A percentile compares a stretch with the other conserved stretches of the same genome.
Conservation (phyloP, 2,113 vertebrate genomes). For the Xiphophorus couchianus region DNA sequence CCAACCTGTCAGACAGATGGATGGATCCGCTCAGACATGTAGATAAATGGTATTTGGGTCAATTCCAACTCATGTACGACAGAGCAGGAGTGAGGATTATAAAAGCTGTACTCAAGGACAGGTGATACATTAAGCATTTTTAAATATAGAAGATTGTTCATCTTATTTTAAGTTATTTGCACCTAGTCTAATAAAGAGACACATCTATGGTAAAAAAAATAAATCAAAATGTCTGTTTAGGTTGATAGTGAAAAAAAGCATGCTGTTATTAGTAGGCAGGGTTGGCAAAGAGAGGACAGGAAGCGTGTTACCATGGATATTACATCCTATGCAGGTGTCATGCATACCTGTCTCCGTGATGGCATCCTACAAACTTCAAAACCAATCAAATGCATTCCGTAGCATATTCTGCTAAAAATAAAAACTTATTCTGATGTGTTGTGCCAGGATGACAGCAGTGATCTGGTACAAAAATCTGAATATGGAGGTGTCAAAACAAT, state of each 20-base stretch:
- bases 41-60: background rate
- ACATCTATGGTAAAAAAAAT: background rate
- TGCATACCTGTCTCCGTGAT: slow-evolving; percentile 23
- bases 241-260: slow-evolving; percentile 31
- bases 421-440: slow-evolving; percentile 17
- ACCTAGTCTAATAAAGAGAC: background rate
- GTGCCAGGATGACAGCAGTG: slow-evolving; percentile 10
- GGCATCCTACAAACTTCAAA: slow-evolving; percentile 22
- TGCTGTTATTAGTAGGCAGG: slow-evolving; percentile 60
- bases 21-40: background rate
- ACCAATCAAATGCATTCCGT: slow-evolving; percentile 6
- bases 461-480: slow-evolving; percentile 19
- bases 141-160: background rate
- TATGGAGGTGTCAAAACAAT: slow-evolving; percentile 10
- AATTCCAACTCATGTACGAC: background rate
- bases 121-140: background rate
- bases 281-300: slow-evolving; percentile 34
- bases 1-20: background rate
- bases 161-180: background rate
- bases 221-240: slow-evolving; percentile 1
- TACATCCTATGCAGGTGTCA: slow-evolving; percentile 30
- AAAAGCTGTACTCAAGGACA: background rate
- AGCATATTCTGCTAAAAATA: slow-evolving; percentile 36
- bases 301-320: slow-evolving; percentile 54
- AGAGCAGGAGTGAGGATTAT: slow-evolving; percentile 16